Conservation (phyloP, 2,113 vertebrate species). For the Oncorhynchus keta region DNA sequence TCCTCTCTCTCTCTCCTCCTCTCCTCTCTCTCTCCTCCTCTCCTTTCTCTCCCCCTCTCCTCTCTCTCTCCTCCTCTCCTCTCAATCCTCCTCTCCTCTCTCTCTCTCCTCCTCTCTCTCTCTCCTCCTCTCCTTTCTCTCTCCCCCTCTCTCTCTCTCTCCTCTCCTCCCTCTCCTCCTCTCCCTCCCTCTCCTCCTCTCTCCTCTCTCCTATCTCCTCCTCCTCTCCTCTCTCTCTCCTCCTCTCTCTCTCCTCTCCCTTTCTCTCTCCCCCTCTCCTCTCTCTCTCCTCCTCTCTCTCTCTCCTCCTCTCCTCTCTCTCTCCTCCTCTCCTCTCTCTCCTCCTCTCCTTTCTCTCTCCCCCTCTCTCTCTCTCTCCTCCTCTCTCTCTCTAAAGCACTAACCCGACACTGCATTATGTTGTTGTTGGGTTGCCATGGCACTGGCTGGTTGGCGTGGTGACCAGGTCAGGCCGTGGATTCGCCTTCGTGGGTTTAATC, state of each 20-base stretch:
- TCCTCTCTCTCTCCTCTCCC: too few relatives aligned
- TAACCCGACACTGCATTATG: slow-evolving; percentile 81
- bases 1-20: too few relatives aligned
- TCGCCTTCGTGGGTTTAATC: slow-evolving; percentile 97
- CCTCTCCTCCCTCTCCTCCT: slow-evolving; percentile 65
- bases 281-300: background rate
- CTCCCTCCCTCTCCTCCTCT: background rate
- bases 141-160: too few relatives aligned
- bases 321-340: slow-evolving; percentile 29
- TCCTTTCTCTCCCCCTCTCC: background rate
- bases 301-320: too few relatives aligned
- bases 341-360: too few relatives aligned
- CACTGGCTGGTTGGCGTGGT: slow-evolving; percentile 68
- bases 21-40: background rate
- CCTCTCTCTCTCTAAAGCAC: slow-evolving; percentile 74
- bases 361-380: too few relatives aligned
- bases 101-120: too few relatives aligned
- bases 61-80: too few relatives aligned
- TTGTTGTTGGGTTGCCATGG: slow-evolving; percentile 79
- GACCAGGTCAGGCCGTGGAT: slow-evolving; percentile 95
- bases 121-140: too few relatives aligned
- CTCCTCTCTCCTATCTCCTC: background rate
- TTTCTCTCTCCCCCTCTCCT: background rate
- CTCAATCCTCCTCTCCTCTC: too few relatives aligned
- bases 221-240: too few relatives aligned